These are phyloP conservation scores for Bactericera cockerelli DNA, from an alignment of 1,140 invertebrate species.

Conservation along the genomic window DNA sequence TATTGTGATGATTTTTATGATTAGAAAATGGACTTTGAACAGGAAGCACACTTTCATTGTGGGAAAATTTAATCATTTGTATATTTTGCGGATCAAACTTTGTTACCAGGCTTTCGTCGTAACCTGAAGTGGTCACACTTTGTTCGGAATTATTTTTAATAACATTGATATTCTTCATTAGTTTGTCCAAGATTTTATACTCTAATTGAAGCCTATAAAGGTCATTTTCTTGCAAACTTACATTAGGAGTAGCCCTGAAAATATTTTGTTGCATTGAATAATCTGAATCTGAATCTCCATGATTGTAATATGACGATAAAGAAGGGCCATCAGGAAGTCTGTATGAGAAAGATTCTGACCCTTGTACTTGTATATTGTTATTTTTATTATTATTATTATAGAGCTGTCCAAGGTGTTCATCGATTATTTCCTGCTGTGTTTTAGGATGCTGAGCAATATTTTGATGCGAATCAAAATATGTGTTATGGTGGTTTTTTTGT, in stretches of 20 bases:
- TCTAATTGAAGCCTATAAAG: neutral
- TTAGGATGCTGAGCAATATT: neutral
- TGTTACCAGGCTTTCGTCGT: neutral
- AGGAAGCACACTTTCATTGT: too few relatives aligned
- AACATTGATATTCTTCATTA: constrained; percentile 3
- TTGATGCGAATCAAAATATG: too few relatives aligned
- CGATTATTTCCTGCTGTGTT: neutral
- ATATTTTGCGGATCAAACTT: too few relatives aligned
- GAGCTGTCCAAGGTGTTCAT: neutral
- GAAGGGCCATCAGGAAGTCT: neutral
- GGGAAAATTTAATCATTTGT: too few relatives aligned
- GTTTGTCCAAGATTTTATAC: neutral
- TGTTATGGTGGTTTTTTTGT: too few relatives aligned
- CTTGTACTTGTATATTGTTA: neutral
- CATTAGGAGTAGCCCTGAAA: too few relatives aligned
- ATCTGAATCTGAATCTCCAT: neutral
- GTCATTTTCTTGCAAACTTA: too few relatives aligned
- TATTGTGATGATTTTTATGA: too few relatives aligned
- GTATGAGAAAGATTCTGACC: neutral
- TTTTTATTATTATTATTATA: neutral
- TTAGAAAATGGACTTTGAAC: too few relatives aligned
- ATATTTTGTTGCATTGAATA: neutral
- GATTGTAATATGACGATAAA: neutral
- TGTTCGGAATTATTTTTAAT: neutral
- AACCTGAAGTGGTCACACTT: neutral